Percentiles rank a stretch among this genome's conserved stretches.
Conservation (phyloP, 2,113 vertebrate genomes). For the Rousettus leschenaultii region DNA sequence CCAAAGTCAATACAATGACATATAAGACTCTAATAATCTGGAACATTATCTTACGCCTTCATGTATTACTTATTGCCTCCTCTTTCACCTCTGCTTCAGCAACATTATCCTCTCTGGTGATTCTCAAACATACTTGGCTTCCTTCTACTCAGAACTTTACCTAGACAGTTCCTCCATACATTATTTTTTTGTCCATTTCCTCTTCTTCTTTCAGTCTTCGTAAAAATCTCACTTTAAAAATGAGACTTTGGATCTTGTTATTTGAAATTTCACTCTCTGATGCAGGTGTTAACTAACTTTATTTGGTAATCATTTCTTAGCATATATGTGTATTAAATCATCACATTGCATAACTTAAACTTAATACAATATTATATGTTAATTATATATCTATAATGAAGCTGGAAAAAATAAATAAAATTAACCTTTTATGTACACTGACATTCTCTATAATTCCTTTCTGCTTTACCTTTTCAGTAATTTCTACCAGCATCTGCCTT, state of each 20-base stretch:
- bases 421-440: background rate
- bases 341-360: background rate
- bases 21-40: background rate
- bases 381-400: background rate
- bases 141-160: background rate
- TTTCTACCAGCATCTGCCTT: background rate
- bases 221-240: background rate
- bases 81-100: background rate
- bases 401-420: background rate
- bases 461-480: background rate
- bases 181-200: too few species aligned
- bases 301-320: background rate
- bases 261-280: background rate
- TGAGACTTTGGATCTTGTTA: rapidly evolving
- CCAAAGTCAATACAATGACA: background rate
- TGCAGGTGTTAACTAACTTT: background rate
- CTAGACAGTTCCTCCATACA: rapidly evolving
- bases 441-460: background rate
- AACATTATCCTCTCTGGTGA: background rate
- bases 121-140: background rate
- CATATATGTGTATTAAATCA: background rate
- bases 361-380: background rate
- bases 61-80: background rate
- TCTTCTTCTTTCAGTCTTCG: background rate
- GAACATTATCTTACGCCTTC: background rate